Percentiles rank a stretch among this genome's conserved stretches.
Conservation (phyloP, 2,113 vertebrate species). For the Pomatorhinus ruficollis region DNA sequence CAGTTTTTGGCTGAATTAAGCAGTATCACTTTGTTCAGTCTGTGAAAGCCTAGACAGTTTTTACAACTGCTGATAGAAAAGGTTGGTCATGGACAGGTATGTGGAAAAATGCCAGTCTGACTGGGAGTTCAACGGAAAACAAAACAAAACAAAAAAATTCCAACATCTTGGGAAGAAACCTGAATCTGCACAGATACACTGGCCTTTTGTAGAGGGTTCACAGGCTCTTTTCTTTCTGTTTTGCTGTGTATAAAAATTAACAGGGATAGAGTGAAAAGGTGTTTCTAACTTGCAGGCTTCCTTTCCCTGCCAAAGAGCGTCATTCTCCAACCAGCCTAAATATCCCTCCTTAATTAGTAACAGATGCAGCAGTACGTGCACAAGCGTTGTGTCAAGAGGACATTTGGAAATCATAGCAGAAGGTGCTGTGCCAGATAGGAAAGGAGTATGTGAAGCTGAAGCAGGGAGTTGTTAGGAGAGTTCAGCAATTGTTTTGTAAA, state of each 20-base stretch:
- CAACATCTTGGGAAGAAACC: neutral
- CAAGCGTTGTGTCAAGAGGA: conserved; percentile 27
- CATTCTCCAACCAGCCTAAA: neutral
- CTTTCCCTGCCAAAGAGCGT: neutral
- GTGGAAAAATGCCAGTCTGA: neutral
- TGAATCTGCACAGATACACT: neutral
- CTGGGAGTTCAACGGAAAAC: neutral
- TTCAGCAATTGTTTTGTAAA: conserved; percentile 12
- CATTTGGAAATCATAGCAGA: conserved; percentile 37
- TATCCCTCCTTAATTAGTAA: conserved; percentile 54
- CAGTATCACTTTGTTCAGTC: neutral
- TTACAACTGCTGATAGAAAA: neutral
- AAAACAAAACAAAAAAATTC: neutral
- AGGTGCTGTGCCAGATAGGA: conserved; percentile 52
- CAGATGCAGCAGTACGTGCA: conserved; percentile 56
- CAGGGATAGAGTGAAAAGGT: neutral
- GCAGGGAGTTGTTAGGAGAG: conserved; percentile 6
- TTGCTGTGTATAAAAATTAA: neutral
- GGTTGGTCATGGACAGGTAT: neutral
- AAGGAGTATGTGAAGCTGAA: conserved; percentile 42
- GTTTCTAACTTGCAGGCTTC: conserved; percentile 29
- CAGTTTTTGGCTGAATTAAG: neutral
- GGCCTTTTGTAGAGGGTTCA: neutral
- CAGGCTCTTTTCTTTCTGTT: neutral
- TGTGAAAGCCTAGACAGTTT: conserved; percentile 9